These are phyloP conservation scores for Nycticebus coucang DNA, from an alignment of 2,113 vertebrate genomes.

Conservation along the genomic window DNA sequence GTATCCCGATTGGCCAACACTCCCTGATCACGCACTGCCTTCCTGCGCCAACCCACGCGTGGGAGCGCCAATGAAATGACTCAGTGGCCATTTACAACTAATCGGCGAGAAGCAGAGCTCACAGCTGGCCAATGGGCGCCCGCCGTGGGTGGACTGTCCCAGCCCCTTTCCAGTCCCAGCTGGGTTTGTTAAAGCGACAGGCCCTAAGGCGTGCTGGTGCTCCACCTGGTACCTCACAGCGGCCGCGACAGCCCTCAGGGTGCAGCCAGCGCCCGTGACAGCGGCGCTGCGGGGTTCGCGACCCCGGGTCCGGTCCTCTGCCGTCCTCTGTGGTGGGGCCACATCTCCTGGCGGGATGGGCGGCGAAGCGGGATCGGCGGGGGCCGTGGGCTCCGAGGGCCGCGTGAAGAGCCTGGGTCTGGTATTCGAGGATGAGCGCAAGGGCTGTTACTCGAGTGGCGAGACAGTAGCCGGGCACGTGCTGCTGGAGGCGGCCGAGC, in stretches of 20 bases:
- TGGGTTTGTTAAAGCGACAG: conserved; percentile 80
- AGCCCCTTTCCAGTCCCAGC: background rate
- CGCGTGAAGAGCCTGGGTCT: conserved; percentile 79
- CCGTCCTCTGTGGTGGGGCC: background rate
- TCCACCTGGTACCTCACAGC: background rate
- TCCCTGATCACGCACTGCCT: conserved; percentile 78
- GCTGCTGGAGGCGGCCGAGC: conserved; percentile 81
- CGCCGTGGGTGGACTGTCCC: conserved; percentile 48
- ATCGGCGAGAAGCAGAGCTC: conserved; percentile 23
- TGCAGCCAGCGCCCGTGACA: conserved; percentile 63
- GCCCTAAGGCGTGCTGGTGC: background rate
- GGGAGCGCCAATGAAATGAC: conserved; percentile 65
- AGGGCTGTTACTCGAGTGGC: conserved; percentile 81
- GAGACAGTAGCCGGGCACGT: conserved; percentile 86
- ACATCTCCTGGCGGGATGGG: conserved; percentile 58
- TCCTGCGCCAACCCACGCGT: background rate
- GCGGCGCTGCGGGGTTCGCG: conserved; percentile 33
- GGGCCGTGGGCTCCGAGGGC: conserved; percentile 59
- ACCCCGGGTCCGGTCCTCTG: background rate
- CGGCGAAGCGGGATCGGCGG: conserved; percentile 65
- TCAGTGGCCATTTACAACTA: conserved; percentile 39
- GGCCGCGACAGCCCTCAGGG: background rate
- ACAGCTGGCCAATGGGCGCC: conserved; percentile 48
- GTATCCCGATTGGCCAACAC: conserved; percentile 68
- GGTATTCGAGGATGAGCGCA: conserved; percentile 80